Evolutionary conservation across 2,888 invertebrate genomes (phyloP).

Genomic region (Alloplasta piceator): DNA sequence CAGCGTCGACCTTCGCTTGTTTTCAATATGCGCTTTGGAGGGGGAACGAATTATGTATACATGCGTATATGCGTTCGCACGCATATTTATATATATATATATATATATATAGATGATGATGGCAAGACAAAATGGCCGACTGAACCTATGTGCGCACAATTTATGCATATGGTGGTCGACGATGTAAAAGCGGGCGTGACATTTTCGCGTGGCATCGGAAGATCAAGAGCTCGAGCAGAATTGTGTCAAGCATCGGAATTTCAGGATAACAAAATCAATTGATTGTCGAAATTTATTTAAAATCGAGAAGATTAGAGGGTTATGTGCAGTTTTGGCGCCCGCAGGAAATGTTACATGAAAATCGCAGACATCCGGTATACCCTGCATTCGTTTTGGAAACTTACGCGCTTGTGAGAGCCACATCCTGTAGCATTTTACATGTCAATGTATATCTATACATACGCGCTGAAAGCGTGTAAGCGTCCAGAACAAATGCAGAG

Average conservation of each 20-base stretch:
- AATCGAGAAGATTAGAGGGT: constrained; percentile 20
- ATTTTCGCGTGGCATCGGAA: neutral
- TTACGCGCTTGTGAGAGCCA: no score
- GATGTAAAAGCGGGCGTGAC: neutral
- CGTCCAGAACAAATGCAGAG: no score
- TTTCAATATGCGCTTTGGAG: constrained; percentile 74
- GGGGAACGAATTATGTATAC: constrained; percentile 23
- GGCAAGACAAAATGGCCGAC: constrained; percentile 79
- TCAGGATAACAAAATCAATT: neutral
- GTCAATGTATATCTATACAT: no score
- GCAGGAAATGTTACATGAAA: constrained; percentile 33
- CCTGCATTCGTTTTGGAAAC: no score
- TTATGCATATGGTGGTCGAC: neutral
- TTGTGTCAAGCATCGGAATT: neutral
- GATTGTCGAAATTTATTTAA: constrained; percentile 5
- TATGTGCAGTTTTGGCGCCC: constrained; percentile 58
- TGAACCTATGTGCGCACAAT: constrained; percentile 27
- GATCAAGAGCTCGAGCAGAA: constrained; percentile 3
- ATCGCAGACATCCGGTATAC: constrained; percentile 50
- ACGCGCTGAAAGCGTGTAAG: no score
- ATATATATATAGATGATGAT: no score
- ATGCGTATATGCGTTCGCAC: constrained; percentile 5
- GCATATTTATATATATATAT: no score
- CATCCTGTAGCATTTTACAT: no score
- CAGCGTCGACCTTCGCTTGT: constrained; percentile 83